Conservation (phyloP, 2,888 invertebrate genomes). For the Drosophila nr. perissopoda region DNA sequence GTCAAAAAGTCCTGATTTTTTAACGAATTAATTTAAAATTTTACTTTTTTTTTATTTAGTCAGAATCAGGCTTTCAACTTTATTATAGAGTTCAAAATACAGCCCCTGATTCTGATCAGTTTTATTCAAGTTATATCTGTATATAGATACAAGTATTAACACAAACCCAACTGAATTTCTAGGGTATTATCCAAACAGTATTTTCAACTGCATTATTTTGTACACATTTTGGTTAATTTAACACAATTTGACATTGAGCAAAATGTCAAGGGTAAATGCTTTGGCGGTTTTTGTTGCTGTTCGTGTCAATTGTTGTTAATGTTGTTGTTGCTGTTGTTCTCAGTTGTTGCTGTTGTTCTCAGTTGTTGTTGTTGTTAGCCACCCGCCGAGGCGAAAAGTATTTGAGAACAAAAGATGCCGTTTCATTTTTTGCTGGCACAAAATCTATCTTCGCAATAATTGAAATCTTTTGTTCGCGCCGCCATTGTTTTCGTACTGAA, state of each 20-base stretch:
- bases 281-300: neutral
- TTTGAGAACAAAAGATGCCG: conserved; percentile 44
- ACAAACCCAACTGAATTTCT: neutral
- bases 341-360: neutral
- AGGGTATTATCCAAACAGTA: neutral
- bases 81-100: conserved; percentile 3
- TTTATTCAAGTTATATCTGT: neutral
- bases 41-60: too few relatives aligned
- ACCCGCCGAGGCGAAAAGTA: conserved; percentile 46
- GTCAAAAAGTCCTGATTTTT: neutral
- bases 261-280: conserved; percentile 61
- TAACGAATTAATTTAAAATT: too few relatives aligned
- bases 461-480: conserved; percentile 53
- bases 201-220: neutral
- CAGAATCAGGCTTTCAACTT: neutral
- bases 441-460: conserved; percentile 45
- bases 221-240: conserved; percentile 40
- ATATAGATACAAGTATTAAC: neutral
- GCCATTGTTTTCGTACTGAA: conserved; percentile 11
- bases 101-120: neutral
- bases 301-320: conserved; percentile 14
- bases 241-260: conserved; percentile 67
- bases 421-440: conserved; percentile 14
- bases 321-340: neutral
- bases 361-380: conserved; percentile 25